Evolutionary conservation across 2,797 vertebrate genomes (phyloP).

Genomic region (Myotis daubentonii): DNA sequence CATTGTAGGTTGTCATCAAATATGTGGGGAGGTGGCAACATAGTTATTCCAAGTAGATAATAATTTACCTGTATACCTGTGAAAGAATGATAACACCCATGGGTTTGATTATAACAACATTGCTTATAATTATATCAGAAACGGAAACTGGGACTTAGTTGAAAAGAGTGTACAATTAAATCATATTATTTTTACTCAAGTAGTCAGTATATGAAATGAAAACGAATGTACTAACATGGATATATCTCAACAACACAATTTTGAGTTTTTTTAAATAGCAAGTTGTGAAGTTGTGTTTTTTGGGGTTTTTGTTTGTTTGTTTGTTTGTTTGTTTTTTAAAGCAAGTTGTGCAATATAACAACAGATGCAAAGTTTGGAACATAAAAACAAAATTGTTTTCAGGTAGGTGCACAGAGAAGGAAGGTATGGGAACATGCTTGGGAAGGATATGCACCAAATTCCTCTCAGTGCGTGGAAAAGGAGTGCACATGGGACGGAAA

Average conservation of each 20-base stretch:
- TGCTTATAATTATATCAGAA: slow-evolving; percentile 6
- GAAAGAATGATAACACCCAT: background rate
- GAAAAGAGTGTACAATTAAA: background rate
- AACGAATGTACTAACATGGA: background rate
- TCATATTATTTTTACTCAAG: background rate
- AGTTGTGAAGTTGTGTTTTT: too few relatives aligned
- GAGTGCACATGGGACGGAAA: background rate
- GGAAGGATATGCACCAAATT: background rate
- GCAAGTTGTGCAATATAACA: background rate
- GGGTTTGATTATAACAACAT: background rate
- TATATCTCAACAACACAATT: background rate
- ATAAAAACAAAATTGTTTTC: background rate
- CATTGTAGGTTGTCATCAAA: background rate
- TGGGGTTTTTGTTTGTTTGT: background rate
- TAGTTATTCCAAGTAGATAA: background rate
- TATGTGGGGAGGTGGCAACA: background rate
- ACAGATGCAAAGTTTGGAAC: background rate
- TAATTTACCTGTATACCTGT: background rate
- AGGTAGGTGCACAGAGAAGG: background rate
- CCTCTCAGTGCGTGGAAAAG: background rate
- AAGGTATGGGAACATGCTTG: background rate
- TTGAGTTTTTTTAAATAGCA: background rate
- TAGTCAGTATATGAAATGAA: slow-evolving; percentile 17
- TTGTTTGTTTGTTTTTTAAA: background rate
- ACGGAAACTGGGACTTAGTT: background rate